Percentiles rank a stretch among this genome's conserved stretches.
phyloP scores from a whole-genome alignment of 2,113 vertebrate species.

The Rhinopomastus cyanomelas region DNA sequence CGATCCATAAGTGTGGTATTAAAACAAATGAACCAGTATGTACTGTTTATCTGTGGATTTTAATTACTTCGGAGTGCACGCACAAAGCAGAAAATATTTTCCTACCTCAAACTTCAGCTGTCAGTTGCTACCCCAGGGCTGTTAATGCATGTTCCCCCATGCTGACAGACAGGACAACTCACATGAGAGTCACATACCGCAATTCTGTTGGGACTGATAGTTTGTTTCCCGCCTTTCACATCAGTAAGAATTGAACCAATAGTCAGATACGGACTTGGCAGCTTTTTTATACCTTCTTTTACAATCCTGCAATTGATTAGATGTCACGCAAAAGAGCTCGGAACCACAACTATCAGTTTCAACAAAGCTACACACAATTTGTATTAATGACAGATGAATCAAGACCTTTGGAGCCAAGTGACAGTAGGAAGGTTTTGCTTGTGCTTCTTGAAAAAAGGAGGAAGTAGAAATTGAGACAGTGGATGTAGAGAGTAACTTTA shows the following conservation, averaged over 20 bases:
- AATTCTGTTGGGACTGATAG: background rate
- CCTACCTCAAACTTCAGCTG: background rate
- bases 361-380: background rate
- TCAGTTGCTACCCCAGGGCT: background rate
- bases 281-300: background rate
- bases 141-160: accelerated
- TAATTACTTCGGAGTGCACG: background rate
- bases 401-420: background rate
- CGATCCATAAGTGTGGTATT: background rate
- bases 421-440: background rate
- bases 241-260: background rate
- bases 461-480: background rate
- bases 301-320: background rate
- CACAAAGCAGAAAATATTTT: background rate
- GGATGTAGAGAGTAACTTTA: background rate
- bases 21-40: background rate
- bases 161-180: background rate
- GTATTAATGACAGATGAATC: background rate
- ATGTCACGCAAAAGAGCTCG: background rate
- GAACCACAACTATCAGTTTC: background rate
- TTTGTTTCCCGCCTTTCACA: background rate
- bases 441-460: background rate
- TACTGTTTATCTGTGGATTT: background rate
- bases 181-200: background rate
- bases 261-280: background rate